Percentiles rank a stretch among this genome's conserved stretches.
These are phyloP conservation scores for Luperina nickerlii DNA, from an alignment of 2,888 invertebrate species.

Conservation along the genomic window DNA sequence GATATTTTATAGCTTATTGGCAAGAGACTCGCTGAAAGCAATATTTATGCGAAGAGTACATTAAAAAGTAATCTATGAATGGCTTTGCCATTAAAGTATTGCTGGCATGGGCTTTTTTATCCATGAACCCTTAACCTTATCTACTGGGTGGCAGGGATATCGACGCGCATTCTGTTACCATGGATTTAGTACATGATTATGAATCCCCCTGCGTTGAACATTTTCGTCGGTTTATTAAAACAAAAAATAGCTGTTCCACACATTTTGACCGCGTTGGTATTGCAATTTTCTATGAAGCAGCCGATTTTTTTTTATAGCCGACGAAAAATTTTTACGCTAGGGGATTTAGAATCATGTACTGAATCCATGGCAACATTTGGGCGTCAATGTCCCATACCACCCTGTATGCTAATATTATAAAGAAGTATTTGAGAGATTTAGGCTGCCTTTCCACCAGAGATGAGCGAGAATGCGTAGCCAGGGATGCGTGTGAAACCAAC, in stretches of 20 bases:
- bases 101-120: background rate
- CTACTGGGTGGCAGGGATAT: background rate
- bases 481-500: too few species aligned
- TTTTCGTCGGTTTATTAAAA: background rate
- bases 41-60: background rate
- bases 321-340: too few species aligned
- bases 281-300: too few species aligned
- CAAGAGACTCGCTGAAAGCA: conserved; percentile 1
- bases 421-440: too few species aligned
- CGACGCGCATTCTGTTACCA: background rate
- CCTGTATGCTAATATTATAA: background rate
- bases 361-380: background rate
- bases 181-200: background rate
- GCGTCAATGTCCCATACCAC: too few species aligned
- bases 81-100: background rate
- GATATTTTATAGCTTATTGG: conserved; percentile 21
- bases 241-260: background rate
- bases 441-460: too few species aligned
- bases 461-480: too few species aligned
- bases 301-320: too few species aligned
- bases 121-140: background rate
- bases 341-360: background rate
- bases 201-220: too few species aligned
- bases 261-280: background rate
- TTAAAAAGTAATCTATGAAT: conserved; percentile 29